Percentiles rank a stretch among this genome's conserved stretches.
Evolutionary conservation across 2,888 invertebrate species (phyloP).

Genomic region (Cheilosia pagana): DNA sequence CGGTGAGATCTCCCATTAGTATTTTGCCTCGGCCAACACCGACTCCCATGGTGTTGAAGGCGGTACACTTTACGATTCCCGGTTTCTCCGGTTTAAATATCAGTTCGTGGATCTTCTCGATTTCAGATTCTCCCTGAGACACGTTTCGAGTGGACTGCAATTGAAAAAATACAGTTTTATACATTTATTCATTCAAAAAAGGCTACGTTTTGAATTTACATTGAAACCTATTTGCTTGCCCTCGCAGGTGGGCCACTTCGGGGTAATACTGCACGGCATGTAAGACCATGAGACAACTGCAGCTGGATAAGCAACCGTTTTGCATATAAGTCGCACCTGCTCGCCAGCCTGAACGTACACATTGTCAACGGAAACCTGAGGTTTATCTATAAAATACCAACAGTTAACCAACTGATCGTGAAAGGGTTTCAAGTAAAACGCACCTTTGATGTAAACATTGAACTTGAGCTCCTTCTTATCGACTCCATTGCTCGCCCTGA

Average conservation of each 20-base stretch:
- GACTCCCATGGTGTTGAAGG: constrained; percentile 82
- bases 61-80: constrained; percentile 83
- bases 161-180: constrained; percentile 10
- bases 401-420: background rate
- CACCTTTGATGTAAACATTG: constrained; percentile 85
- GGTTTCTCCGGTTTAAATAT: constrained; percentile 82
- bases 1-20: constrained; percentile 80
- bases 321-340: constrained; percentile 84
- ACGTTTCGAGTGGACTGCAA: constrained; percentile 74
- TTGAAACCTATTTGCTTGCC: constrained; percentile 77
- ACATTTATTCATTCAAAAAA: background rate
- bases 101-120: constrained; percentile 81
- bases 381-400: constrained; percentile 83
- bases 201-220: constrained; percentile 77
- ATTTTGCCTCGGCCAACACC: constrained; percentile 78
- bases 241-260: constrained; percentile 81
- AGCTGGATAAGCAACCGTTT: constrained; percentile 85
- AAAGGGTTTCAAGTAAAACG: constrained; percentile 22
- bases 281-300: constrained; percentile 86
- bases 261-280: constrained; percentile 83
- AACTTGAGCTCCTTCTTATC: constrained; percentile 83
- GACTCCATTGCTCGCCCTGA: constrained; percentile 84
- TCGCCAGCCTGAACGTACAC: constrained; percentile 83
- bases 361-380: constrained; percentile 82
- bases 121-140: constrained; percentile 76